phyloP scores from a whole-genome alignment of 1,140 invertebrate genomes.

The Eumeta japonica region DNA sequence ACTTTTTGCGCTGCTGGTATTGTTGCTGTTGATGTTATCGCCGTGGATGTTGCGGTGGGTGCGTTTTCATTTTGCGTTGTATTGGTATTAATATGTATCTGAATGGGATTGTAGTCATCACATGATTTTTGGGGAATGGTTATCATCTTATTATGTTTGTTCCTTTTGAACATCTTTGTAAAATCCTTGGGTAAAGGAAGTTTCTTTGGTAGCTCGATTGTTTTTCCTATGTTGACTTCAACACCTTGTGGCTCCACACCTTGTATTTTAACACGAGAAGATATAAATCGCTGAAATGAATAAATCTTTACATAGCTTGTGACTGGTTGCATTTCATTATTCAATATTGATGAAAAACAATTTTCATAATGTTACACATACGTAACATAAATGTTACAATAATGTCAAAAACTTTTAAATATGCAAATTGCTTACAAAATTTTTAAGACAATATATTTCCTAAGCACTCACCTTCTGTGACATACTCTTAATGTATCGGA shows the following conservation, averaged over 20 bases:
- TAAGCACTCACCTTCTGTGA: constrained; percentile 26
- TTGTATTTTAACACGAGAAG: constrained; percentile 5
- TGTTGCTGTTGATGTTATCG: background rate
- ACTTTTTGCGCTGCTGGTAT: background rate
- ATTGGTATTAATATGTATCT: background rate
- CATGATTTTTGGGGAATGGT: background rate
- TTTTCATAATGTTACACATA: background rate
- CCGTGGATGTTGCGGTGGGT: background rate
- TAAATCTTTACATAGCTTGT: background rate
- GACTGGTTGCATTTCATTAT: background rate
- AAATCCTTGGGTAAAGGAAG: constrained; percentile 25
- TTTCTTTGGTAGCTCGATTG: constrained; percentile 12
- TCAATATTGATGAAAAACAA: background rate
- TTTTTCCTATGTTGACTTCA: constrained; percentile 12
- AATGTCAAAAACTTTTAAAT: background rate
- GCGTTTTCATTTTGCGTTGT: background rate
- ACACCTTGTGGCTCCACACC: constrained; percentile 16
- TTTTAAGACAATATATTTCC: background rate
- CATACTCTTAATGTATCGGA: constrained; percentile 30
- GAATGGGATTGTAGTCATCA: background rate
- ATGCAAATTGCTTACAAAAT: background rate
- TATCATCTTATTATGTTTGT: background rate
- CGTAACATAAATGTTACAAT: no score
- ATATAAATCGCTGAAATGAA: constrained; percentile 16
- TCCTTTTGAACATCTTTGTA: constrained; percentile 12